These are phyloP conservation scores for Clarias batrachus DNA, from an alignment of 2,113 vertebrate genomes.

Conservation along the genomic window DNA sequence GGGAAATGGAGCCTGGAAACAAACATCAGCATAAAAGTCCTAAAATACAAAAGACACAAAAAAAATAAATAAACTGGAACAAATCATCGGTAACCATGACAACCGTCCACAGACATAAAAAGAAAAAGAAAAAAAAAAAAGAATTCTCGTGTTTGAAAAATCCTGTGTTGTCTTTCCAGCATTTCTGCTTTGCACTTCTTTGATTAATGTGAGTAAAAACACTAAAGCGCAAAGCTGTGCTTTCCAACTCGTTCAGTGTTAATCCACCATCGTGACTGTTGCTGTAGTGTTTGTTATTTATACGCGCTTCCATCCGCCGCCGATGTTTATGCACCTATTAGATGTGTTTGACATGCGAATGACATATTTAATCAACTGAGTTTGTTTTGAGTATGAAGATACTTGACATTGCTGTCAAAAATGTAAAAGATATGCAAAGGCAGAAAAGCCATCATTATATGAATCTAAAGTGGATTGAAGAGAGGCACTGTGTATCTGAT, in stretches of 20 bases:
- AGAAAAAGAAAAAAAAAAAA: no score
- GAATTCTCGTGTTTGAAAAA: no score
- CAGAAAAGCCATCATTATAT: not conserved
- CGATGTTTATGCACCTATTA: not conserved
- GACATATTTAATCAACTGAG: slow-evolving; percentile 10
- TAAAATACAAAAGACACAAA: no score
- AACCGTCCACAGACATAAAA: no score
- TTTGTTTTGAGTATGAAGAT: not conserved
- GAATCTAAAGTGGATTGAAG: not conserved
- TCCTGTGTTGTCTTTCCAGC: not conserved
- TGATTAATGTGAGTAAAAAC: not conserved
- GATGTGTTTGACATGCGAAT: not conserved
- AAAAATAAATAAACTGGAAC: no score
- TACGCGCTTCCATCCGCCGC: not conserved
- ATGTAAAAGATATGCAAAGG: not conserved
- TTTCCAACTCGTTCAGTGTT: not conserved
- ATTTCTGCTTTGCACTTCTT: not conserved
- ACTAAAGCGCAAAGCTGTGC: not conserved
- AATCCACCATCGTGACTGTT: not conserved
- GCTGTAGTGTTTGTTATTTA: not conserved
- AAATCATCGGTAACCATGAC: no score
- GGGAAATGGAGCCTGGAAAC: no score
- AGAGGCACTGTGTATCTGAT: slow-evolving; percentile 24
- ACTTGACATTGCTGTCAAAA: not conserved
- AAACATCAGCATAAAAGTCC: no score